phyloP scores from a whole-genome alignment of 2,797 vertebrate species.

The Astyanax mexicanus region DNA sequence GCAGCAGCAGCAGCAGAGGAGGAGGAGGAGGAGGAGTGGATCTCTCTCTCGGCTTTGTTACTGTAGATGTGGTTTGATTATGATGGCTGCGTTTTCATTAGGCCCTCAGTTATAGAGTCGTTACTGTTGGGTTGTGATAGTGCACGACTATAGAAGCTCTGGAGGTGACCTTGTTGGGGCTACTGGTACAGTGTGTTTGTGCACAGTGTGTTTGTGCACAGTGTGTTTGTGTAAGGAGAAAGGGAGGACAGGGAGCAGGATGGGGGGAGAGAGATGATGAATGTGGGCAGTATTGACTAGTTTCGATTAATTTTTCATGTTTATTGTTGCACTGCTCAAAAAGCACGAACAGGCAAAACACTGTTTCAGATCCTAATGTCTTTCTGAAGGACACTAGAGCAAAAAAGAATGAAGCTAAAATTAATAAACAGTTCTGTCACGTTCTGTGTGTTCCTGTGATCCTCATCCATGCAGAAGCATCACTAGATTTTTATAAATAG shows the following conservation, averaged over 20 bases:
- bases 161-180: conserved; percentile 54
- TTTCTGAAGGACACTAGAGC: neutral
- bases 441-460: no score
- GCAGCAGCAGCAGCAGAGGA: no score
- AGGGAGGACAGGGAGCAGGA: neutral
- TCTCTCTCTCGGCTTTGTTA: conserved; percentile 31
- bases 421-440: neutral
- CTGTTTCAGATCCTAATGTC: no score
- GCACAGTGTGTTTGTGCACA: conserved; percentile 31
- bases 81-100: conserved; percentile 30
- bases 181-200: conserved; percentile 22
- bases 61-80: conserved; percentile 45
- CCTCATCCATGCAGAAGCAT: no score
- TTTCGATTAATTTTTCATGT: conserved; percentile 3
- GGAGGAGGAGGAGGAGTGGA: no score
- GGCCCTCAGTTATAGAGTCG: conserved; percentile 14
- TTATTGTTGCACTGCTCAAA: conserved; percentile 1
- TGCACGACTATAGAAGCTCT: conserved; percentile 20
- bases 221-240: neutral
- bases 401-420: no score
- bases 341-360: neutral
- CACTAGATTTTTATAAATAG: no score
- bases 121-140: conserved; percentile 22
- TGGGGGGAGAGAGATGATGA: neutral
- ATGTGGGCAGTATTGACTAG: conserved; percentile 7